Percentiles rank a stretch among this genome's conserved stretches.
These are phyloP conservation scores for Monopis laevigella DNA, from an alignment of 2,888 invertebrate species.

Conservation along the genomic window DNA sequence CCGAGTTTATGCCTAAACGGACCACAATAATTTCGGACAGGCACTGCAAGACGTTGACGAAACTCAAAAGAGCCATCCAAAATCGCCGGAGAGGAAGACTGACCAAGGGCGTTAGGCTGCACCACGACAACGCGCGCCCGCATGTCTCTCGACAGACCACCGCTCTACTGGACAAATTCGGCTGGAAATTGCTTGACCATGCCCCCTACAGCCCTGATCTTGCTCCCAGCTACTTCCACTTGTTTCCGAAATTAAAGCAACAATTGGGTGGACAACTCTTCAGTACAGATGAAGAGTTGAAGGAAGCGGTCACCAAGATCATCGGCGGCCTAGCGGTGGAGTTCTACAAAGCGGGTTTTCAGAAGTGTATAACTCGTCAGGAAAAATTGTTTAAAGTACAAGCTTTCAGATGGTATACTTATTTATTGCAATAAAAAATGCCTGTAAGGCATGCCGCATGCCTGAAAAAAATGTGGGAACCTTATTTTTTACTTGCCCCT, in stretches of 20 bases:
- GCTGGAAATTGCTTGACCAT: constrained; percentile 6
- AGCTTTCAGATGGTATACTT: no score
- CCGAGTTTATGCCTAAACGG: constrained; percentile 1
- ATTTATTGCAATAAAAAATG: no score
- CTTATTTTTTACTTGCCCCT: no score
- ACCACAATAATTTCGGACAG: constrained; percentile 2
- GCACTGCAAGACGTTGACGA: not conserved
- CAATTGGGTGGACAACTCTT: no score
- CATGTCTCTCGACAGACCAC: constrained; percentile 3
- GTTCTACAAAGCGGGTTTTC: no score
- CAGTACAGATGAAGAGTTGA: no score
- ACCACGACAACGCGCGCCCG: constrained; percentile 1
- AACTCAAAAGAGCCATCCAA: not conserved
- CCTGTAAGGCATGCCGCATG: no score
- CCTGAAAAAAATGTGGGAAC: no score
- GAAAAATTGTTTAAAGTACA: no score
- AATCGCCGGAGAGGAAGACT: constrained; percentile 4
- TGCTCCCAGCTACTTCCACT: constrained; percentile 5
- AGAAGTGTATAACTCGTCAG: no score
- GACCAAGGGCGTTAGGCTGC: constrained; percentile 3
- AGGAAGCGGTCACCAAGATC: no score
- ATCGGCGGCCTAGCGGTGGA: no score
- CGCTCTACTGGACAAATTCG: constrained; percentile 4
- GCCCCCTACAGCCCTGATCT: constrained; percentile 4
- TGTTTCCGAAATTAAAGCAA: not conserved